Conservation (phyloP, 2,797 vertebrate genomes). For the Pelobates cultripes region DNA sequence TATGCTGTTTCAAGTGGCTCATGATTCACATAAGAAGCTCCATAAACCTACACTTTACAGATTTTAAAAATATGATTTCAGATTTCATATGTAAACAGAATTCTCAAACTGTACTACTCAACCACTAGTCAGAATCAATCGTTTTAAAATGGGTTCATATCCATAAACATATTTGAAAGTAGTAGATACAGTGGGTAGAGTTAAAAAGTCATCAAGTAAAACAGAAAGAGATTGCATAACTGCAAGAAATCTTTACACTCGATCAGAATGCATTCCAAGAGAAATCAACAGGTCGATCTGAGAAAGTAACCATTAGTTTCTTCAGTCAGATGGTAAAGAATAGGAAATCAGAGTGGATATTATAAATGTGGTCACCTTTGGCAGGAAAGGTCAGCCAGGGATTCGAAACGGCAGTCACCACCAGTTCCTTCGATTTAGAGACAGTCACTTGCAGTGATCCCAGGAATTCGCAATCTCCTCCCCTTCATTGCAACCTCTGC, state of each 20-base stretch:
- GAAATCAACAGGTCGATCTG: conserved; percentile 4
- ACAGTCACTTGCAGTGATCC: not conserved
- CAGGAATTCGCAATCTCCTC: conserved; percentile 27
- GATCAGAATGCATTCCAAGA: not conserved
- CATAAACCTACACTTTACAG: too few species aligned
- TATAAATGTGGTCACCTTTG: conserved; percentile 26
- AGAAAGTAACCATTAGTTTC: not conserved
- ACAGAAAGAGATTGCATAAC: too few species aligned
- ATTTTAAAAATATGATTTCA: too few species aligned
- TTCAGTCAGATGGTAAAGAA: not conserved
- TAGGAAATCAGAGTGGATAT: not conserved
- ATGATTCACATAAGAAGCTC: too few species aligned
- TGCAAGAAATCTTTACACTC: not conserved
- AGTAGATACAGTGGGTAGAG: too few species aligned
- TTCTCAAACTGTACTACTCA: too few species aligned
- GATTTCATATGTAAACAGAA: too few species aligned
- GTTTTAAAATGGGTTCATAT: too few species aligned
- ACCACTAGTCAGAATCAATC: too few species aligned
- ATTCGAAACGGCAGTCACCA: not conserved
- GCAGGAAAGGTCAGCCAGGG: not conserved
- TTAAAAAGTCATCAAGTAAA: too few species aligned
- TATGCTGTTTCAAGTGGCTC: too few species aligned
- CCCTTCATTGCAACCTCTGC: conserved; percentile 2
- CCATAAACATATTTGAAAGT: too few species aligned
- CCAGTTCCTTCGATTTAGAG: conserved; percentile 4